Evolutionary conservation across 2,888 invertebrate genomes (phyloP).

Genomic region (Masnerella sp.): DNA sequence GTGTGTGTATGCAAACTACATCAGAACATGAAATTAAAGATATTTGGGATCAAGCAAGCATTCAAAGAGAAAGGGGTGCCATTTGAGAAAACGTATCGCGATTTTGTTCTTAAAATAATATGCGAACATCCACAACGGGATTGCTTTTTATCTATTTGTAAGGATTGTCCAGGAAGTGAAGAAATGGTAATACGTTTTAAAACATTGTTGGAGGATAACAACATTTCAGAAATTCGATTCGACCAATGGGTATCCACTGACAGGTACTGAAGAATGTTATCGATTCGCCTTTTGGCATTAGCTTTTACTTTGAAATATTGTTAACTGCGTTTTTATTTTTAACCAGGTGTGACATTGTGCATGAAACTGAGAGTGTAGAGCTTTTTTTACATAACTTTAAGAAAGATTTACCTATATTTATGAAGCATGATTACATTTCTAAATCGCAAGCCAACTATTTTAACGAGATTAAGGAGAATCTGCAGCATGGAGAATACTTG

Average conservation of each 20-base stretch:
- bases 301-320: background rate
- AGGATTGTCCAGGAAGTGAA: background rate
- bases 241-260: constrained; percentile 28
- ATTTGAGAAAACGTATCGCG: constrained; percentile 4
- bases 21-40: constrained; percentile 10
- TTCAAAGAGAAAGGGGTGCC: background rate
- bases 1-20: constrained; percentile 36
- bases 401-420: constrained; percentile 2
- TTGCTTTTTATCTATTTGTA: constrained; percentile 5
- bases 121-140: background rate
- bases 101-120: constrained; percentile 8
- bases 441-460: constrained; percentile 10
- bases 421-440: constrained; percentile 6
- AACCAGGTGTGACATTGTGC: background rate
- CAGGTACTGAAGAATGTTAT: no score
- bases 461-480: constrained; percentile 3
- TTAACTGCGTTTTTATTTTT: background rate
- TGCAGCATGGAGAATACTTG: constrained; percentile 3
- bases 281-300: no score
- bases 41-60: constrained; percentile 1
- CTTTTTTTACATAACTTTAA: background rate
- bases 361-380: background rate
- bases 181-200: background rate
- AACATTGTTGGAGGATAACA: background rate
- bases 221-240: constrained; percentile 20